A percentile compares a stretch with the other conserved stretches of the same genome.
phyloP scores from a whole-genome alignment of 2,113 vertebrate species.

The Tachysurus fulvidraco region DNA sequence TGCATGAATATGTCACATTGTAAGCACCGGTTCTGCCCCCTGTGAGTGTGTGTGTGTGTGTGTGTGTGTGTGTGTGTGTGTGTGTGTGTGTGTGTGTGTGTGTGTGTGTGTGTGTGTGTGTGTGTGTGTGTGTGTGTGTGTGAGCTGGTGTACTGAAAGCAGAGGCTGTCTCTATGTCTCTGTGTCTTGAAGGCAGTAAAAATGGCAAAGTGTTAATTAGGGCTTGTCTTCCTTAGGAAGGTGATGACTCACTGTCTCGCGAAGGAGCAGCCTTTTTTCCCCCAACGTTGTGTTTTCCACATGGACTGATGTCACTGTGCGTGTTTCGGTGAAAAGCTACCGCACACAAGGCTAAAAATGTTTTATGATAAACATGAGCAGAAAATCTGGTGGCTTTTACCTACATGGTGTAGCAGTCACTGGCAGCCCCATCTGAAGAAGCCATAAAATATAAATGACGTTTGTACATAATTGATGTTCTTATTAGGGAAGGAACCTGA shows the following conservation, averaged over 20 bases:
- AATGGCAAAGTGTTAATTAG: constrained; percentile 48
- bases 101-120: not conserved
- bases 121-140: not conserved
- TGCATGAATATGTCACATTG: not conserved
- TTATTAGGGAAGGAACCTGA: constrained; percentile 45
- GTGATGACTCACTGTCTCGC: constrained; percentile 35
- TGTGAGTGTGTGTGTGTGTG: not conserved
- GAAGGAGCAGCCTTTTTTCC: constrained; percentile 8
- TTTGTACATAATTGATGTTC: constrained; percentile 47
- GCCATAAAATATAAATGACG: constrained; percentile 49
- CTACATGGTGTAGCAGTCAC: not conserved
- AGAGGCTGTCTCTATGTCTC: constrained; percentile 22
- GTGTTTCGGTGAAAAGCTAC: not conserved
- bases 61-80: not conserved
- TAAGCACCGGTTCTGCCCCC: not conserved
- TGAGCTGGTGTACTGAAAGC: constrained; percentile 8
- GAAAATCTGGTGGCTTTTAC: not conserved
- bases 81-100: not conserved
- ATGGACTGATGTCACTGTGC: not conserved
- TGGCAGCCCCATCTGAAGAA: constrained; percentile 27
- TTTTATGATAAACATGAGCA: not conserved
- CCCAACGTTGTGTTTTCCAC: not conserved
- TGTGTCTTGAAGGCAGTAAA: constrained; percentile 20
- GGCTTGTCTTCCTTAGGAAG: constrained; percentile 20
- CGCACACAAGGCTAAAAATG: not conserved